Percentiles rank a stretch among this genome's conserved stretches.
Evolutionary conservation across 1,140 invertebrate species (phyloP).

Genomic region (Pachyrhynchus sulphureomaculatus): DNA sequence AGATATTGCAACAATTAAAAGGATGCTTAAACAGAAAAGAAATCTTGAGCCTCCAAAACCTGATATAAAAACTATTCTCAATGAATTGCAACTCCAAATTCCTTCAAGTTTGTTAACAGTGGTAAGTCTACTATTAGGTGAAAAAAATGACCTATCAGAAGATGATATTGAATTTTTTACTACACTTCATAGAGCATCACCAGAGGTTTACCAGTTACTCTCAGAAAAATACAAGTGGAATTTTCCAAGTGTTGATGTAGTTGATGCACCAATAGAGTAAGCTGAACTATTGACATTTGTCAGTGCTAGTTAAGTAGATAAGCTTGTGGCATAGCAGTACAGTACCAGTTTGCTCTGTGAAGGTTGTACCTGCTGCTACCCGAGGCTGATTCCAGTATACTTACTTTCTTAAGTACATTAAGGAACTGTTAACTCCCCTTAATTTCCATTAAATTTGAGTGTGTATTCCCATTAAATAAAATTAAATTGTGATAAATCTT

Average conservation of each 20-base stretch:
- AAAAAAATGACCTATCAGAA: constrained; percentile 36
- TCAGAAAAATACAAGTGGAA: constrained; percentile 45
- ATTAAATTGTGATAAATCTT: too few species aligned
- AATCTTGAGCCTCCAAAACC: constrained; percentile 20
- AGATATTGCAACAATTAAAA: constrained; percentile 44
- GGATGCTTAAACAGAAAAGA: constrained; percentile 37
- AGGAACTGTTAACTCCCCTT: too few species aligned
- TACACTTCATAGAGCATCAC: constrained; percentile 40
- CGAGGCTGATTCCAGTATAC: too few species aligned
- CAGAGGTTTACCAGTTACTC: constrained; percentile 43
- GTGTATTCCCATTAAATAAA: too few species aligned
- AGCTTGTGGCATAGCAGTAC: too few species aligned
- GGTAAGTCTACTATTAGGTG: constrained; percentile 23
- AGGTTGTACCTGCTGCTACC: too few species aligned
- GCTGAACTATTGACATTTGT: too few species aligned
- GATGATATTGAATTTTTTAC: constrained; percentile 45
- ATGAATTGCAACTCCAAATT: constrained; percentile 6
- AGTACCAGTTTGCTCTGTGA: too few species aligned
- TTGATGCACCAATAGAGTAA: not conserved
- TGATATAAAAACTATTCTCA: constrained; percentile 22
- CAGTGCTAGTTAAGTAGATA: too few species aligned
- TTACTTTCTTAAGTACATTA: too few species aligned
- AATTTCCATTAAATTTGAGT: too few species aligned
- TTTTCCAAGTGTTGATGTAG: constrained; percentile 41
- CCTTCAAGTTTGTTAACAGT: constrained; percentile 21